Evolutionary conservation across 2,113 vertebrate genomes (phyloP).

Genomic region (Ceyx cyanopectus): DNA sequence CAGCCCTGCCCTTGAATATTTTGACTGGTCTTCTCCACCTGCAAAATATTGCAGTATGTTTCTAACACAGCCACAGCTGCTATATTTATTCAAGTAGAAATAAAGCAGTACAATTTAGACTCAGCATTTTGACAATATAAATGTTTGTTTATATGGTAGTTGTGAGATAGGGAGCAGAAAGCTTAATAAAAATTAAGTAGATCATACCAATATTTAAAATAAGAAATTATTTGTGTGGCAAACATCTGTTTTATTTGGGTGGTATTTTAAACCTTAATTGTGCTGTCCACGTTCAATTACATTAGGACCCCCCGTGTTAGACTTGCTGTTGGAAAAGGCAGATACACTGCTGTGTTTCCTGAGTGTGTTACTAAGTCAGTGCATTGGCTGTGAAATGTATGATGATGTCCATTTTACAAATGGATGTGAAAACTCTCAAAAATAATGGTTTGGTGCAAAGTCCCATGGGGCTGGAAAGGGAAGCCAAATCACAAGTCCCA

Average conservation of each 20-base stretch:
- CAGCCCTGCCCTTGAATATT: not conserved
- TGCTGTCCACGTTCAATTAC: not conserved
- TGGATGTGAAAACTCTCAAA: not conserved
- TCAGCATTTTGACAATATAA: not conserved
- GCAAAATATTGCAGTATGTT: not conserved
- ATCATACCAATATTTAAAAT: not conserved
- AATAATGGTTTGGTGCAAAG: constrained; percentile 19
- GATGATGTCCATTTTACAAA: constrained; percentile 1
- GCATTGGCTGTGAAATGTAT: not conserved
- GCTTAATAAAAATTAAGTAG: not conserved
- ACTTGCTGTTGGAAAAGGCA: not conserved
- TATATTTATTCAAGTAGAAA: not conserved
- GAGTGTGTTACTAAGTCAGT: not conserved
- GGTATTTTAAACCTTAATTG: not conserved
- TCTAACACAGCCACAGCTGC: not conserved
- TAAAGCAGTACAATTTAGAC: not conserved
- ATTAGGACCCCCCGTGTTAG: not conserved
- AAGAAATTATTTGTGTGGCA: not conserved
- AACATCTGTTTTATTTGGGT: not conserved
- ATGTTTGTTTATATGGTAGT: not conserved
- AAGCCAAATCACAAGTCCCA: constrained; percentile 40
- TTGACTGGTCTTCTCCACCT: not conserved
- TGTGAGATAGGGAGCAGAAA: not conserved
- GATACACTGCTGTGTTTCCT: not conserved
- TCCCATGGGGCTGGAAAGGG: not conserved